Evolutionary conservation across 2,113 vertebrate species (phyloP).

Genomic region (Athene noctua): DNA sequence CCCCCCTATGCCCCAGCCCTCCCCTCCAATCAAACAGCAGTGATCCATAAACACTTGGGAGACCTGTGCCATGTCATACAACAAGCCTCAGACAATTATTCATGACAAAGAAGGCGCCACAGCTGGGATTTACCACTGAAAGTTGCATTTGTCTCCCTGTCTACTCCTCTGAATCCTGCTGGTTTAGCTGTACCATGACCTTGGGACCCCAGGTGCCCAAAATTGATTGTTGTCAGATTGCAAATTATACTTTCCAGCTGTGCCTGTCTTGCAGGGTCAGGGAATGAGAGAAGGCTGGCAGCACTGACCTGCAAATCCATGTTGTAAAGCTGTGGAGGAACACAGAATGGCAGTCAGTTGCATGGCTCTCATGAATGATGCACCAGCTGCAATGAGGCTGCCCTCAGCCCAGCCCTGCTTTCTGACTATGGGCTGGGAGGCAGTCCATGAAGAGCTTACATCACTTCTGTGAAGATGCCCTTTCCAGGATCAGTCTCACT

Average conservation of each 20-base stretch:
- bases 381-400: rapidly evolving
- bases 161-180: background rate
- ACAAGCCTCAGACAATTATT: background rate
- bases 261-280: background rate
- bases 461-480: background rate
- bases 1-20: rapidly evolving
- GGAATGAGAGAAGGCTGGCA: rapidly evolving
- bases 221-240: background rate
- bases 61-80: background rate
- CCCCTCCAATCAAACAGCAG: background rate
- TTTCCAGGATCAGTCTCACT: background rate
- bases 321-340: background rate
- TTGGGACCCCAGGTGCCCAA: background rate
- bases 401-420: background rate
- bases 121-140: background rate
- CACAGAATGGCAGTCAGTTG: background rate
- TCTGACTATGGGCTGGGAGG: background rate
- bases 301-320: background rate
- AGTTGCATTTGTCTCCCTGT: background rate
- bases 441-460: rapidly evolving
- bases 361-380: background rate
- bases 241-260: background rate
- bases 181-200: background rate
- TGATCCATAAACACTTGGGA: background rate
- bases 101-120: background rate